phyloP scores from a whole-genome alignment of 2,113 vertebrate species.

The Clarias magur region DNA sequence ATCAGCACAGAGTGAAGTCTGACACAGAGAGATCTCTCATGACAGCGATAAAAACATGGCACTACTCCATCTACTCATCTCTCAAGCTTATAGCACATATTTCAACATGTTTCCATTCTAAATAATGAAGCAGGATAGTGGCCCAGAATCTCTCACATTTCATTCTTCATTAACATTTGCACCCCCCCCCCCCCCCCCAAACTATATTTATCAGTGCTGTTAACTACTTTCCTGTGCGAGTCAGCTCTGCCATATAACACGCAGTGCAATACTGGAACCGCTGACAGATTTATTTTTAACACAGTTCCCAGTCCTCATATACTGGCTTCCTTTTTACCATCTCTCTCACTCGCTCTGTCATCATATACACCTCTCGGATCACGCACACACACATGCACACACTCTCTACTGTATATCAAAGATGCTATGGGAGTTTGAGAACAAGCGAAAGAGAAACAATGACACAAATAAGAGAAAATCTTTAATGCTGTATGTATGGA shows the following conservation, averaged over 20 bases:
- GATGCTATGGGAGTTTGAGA: background rate
- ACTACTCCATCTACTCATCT: background rate
- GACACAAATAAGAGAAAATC: background rate
- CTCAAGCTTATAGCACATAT: background rate
- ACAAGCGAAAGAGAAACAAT: background rate
- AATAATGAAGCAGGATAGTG: background rate
- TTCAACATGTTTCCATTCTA: background rate
- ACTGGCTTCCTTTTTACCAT: conserved; percentile 12
- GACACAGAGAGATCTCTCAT: conserved; percentile 6
- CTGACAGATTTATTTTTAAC: conserved; percentile 31
- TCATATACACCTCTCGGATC: background rate
- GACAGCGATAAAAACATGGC: background rate
- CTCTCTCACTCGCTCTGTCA: background rate
- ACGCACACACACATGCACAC: background rate
- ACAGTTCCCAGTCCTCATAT: background rate
- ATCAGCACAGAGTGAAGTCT: conserved; percentile 15
- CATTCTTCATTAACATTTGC: background rate
- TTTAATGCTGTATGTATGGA: background rate
- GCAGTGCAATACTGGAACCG: background rate
- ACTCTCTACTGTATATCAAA: background rate
- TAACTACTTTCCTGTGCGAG: background rate
- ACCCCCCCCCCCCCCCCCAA: background rate
- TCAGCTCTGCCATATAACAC: background rate
- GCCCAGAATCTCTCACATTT: background rate
- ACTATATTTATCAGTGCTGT: background rate